Evolutionary conservation across 2,797 vertebrate species (phyloP).

Genomic region (Euthynnus affinis): DNA sequence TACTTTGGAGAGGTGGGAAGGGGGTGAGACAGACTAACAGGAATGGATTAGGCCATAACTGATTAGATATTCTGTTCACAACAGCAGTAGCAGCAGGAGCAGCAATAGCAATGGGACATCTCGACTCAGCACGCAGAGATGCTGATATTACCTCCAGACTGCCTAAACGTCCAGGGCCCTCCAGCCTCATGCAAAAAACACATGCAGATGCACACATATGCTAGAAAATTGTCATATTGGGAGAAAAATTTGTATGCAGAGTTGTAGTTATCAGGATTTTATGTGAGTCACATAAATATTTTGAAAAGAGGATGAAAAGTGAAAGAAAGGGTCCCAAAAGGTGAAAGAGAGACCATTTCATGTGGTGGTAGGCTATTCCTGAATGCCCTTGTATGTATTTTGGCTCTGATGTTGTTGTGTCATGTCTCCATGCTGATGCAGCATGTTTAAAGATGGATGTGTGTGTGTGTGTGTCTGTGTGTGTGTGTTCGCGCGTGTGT

Average conservation of each 20-base stretch:
- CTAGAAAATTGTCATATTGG: background rate
- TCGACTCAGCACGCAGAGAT: constrained; percentile 67
- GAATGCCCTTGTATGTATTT: constrained; percentile 74
- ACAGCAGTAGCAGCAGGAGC: constrained; percentile 62
- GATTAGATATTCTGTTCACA: constrained; percentile 76
- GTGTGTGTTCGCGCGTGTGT: constrained; percentile 42
- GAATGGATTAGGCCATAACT: constrained; percentile 61
- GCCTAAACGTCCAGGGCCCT: constrained; percentile 41
- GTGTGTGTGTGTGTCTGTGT: constrained; percentile 49
- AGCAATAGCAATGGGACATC: constrained; percentile 65
- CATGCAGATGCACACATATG: background rate
- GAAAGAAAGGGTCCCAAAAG: constrained; percentile 34
- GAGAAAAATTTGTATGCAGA: background rate
- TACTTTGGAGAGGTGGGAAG: constrained; percentile 23
- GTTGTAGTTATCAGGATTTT: background rate
- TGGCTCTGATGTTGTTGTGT: constrained; percentile 74
- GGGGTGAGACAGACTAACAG: constrained; percentile 32
- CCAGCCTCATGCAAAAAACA: constrained; percentile 26
- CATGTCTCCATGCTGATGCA: constrained; percentile 80
- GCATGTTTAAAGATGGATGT: constrained; percentile 77
- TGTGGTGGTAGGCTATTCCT: constrained; percentile 56
- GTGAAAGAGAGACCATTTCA: constrained; percentile 31
- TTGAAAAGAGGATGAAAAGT: background rate
- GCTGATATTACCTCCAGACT: constrained; percentile 65
- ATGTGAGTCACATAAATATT: background rate